Evolutionary conservation across 2,113 vertebrate genomes (phyloP).

Genomic region (Eclectus roratus): DNA sequence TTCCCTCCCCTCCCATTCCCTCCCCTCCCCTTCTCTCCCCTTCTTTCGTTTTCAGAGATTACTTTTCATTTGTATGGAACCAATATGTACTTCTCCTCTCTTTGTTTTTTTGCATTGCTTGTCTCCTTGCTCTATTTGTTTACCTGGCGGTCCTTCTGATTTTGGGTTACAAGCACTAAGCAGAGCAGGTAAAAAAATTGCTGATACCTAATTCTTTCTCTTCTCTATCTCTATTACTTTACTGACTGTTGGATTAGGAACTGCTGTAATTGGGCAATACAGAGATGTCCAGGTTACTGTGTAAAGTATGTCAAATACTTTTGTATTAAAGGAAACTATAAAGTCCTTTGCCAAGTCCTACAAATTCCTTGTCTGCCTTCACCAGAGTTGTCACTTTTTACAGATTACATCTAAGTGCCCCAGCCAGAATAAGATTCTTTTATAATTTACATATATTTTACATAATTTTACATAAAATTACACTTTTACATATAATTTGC

Average conservation of each 20-base stretch:
- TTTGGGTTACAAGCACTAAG: not conserved
- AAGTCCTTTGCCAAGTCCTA: not conserved
- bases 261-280: not conserved
- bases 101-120: not conserved
- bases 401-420: not conserved
- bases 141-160: not conserved
- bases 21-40: not conserved
- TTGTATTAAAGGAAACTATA: not conserved
- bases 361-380: not conserved
- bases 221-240: not conserved
- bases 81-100: not conserved
- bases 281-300: not conserved
- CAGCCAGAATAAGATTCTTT: not conserved
- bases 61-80: not conserved
- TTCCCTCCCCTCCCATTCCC: too few species aligned
- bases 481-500: not conserved
- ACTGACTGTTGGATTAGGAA: not conserved
- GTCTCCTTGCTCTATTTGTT: not conserved
- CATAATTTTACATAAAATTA: constrained; percentile 26
- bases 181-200: not conserved
- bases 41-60: not conserved
- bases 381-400: not conserved
- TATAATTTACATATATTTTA: constrained; percentile 20
- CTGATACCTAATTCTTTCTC: not conserved
- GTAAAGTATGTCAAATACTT: not conserved